phyloP scores from a whole-genome alignment of 2,888 invertebrate species.

The Biston betularia region DNA sequence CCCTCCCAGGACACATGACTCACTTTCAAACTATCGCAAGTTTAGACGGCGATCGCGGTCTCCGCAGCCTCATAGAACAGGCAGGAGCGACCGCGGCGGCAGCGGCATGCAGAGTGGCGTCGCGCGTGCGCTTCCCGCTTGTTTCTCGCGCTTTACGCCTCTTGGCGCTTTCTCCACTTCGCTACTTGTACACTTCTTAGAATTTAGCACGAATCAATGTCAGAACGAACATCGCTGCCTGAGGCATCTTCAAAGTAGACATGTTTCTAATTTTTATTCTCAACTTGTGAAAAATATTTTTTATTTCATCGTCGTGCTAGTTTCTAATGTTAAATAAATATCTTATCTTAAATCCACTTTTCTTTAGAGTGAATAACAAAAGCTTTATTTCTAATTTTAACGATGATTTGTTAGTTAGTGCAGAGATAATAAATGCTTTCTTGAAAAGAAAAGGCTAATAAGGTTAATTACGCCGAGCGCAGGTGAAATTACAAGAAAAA shows the following conservation, averaged over 20 bases:
- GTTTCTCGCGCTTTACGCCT: constrained; percentile 48
- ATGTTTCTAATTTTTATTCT: constrained; percentile 7
- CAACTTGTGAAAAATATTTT: constrained; percentile 6
- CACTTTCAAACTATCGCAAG: constrained; percentile 21
- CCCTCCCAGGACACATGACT: constrained; percentile 39
- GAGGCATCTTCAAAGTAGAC: constrained; percentile 17
- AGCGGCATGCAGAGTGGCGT: constrained; percentile 72
- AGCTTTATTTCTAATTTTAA: constrained; percentile 13
- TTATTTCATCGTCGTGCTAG: background rate
- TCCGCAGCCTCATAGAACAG: constrained; percentile 47
- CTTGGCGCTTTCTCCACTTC: constrained; percentile 51
- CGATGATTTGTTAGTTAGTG: constrained; percentile 26
- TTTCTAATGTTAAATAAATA: background rate
- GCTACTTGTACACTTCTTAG: constrained; percentile 47
- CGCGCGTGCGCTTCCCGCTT: constrained; percentile 78
- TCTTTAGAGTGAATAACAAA: background rate
- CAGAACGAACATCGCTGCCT: constrained; percentile 30
- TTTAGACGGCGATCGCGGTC: constrained; percentile 54
- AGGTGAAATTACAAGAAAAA: constrained; percentile 28
- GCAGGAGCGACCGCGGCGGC: constrained; percentile 73
- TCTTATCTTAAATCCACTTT: background rate
- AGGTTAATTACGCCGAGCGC: constrained; percentile 18
- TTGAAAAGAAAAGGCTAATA: constrained; percentile 15
- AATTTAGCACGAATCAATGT: constrained; percentile 43
- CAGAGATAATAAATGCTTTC: constrained; percentile 25